These are phyloP conservation scores for Enteromius mattozi DNA, from an alignment of 2,797 vertebrate genomes.

Conservation along the genomic window DNA sequence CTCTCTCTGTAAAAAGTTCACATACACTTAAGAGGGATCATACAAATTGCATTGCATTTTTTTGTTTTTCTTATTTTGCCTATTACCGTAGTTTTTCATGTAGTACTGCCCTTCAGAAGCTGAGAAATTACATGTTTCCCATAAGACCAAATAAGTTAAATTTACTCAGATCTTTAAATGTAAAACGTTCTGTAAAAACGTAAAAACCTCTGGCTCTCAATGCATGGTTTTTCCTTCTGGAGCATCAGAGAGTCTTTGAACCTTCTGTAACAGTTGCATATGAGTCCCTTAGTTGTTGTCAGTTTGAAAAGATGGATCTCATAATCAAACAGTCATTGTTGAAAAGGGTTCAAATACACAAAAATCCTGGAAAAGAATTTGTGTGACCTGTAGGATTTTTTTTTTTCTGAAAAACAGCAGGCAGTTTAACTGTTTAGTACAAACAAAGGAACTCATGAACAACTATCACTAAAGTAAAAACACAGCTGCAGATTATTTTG, in stretches of 20 bases:
- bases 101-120: neutral
- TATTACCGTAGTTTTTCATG: too few species aligned
- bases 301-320: neutral
- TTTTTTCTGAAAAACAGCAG: too few species aligned
- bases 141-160: neutral
- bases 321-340: neutral
- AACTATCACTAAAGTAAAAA: too few species aligned
- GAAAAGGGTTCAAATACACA: neutral
- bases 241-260: neutral
- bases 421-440: too few species aligned
- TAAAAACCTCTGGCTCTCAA: too few species aligned
- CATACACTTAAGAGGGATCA: neutral
- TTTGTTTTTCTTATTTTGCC: too few species aligned
- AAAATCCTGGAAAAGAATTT: neutral
- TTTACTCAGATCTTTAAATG: neutral
- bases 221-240: too few species aligned
- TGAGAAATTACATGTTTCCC: neutral
- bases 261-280: neutral
- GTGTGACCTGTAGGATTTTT: neutral
- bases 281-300: neutral
- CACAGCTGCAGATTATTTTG: too few species aligned
- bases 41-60: neutral
- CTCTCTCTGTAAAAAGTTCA: neutral
- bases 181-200: too few species aligned
- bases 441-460: too few species aligned